These are phyloP conservation scores for Corvus hawaiiensis DNA, from an alignment of 2,113 vertebrate species.

Conservation along the genomic window DNA sequence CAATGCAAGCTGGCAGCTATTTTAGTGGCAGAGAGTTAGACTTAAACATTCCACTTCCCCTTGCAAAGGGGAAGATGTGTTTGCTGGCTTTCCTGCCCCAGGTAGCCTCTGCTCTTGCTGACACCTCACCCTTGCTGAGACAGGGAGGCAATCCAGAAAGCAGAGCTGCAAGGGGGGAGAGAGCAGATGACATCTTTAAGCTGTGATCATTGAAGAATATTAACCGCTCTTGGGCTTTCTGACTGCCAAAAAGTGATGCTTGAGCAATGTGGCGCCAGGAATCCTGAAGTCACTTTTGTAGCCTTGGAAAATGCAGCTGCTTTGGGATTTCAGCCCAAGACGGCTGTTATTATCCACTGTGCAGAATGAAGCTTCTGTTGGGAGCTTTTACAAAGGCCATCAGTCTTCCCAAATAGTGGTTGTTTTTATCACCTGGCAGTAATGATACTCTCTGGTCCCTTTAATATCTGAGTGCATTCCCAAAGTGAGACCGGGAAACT, in stretches of 20 bases:
- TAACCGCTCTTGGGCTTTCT: background rate
- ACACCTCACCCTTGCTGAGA: background rate
- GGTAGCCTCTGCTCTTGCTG: background rate
- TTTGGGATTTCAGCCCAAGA: constrained; percentile 43
- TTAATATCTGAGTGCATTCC: constrained; percentile 33
- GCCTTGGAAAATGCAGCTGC: constrained; percentile 51
- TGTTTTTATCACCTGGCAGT: constrained; percentile 33
- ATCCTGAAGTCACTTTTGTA: constrained; percentile 50
- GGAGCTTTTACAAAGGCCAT: constrained; percentile 6
- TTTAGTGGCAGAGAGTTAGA: background rate
- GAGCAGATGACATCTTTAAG: constrained; percentile 11
- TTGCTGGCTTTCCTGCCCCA: background rate
- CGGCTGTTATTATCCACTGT: background rate
- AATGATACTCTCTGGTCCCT: constrained; percentile 26
- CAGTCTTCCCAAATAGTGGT: constrained; percentile 18
- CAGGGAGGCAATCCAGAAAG: background rate
- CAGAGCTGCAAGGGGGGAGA: background rate
- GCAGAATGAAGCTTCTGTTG: constrained; percentile 19
- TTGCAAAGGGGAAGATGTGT: background rate
- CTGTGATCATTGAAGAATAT: constrained; percentile 5
- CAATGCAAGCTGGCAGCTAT: background rate
- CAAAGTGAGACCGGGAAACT: background rate
- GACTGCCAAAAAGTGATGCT: background rate
- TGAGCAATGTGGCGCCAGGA: constrained; percentile 1
- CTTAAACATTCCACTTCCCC: background rate